Conservation (phyloP, 1,140 invertebrate species). For the Lutraria rhynchaena region DNA sequence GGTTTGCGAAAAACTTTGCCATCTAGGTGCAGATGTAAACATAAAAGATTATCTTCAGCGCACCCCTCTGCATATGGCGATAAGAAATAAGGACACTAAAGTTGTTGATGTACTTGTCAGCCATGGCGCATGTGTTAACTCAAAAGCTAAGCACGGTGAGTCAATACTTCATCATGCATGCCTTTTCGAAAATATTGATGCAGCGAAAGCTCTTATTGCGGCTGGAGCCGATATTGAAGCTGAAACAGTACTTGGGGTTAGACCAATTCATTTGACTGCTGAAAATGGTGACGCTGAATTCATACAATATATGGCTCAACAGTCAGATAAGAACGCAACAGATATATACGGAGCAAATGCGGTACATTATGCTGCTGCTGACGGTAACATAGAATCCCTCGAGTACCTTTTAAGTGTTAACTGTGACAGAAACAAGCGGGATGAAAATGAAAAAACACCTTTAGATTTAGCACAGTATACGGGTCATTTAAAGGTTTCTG, state of each 20-base stretch:
- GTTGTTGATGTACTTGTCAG: not conserved
- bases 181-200: conserved; percentile 10
- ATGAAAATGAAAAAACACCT: not conserved
- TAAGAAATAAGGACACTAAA: conserved; percentile 7
- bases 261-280: conserved; percentile 29
- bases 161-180: conserved; percentile 27
- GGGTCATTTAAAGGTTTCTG: conserved; percentile 3
- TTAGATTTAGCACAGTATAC: conserved; percentile 24
- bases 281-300: conserved; percentile 21
- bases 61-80: conserved; percentile 18
- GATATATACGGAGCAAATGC: conserved; percentile 14
- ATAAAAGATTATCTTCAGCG: conserved; percentile 18
- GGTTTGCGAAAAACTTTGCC: conserved; percentile 4
- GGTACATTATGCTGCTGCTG: conserved; percentile 38
- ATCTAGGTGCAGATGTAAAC: conserved; percentile 8
- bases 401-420: conserved; percentile 1
- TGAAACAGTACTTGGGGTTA: not conserved
- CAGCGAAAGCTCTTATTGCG: conserved; percentile 3
- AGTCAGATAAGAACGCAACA: not conserved
- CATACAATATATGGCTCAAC: not conserved
- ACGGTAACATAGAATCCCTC: conserved; percentile 26
- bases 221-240: conserved; percentile 11
- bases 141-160: conserved; percentile 7
- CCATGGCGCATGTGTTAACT: conserved; percentile 19
- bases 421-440: not conserved